A percentile compares a stretch with the other conserved stretches of the same genome.
Conservation (phyloP, 2,797 vertebrate species). For the Nannoperca australis region DNA sequence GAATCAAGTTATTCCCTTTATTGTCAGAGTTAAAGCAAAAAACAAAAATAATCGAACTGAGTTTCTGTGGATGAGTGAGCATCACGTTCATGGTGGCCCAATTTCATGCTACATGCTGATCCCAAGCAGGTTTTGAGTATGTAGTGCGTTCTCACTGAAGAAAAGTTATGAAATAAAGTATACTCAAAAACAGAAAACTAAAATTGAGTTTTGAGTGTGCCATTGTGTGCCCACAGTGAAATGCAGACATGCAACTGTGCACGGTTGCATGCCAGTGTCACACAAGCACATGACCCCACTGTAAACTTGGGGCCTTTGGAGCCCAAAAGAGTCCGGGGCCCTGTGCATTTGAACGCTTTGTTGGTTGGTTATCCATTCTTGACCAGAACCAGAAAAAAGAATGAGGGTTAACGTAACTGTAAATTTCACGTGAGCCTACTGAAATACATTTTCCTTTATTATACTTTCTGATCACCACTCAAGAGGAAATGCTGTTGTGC, state of each 20-base stretch:
- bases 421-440: not conserved
- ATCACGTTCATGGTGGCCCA: not conserved
- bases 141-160: too few species aligned
- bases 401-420: too few species aligned
- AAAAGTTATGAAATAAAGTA: too few species aligned
- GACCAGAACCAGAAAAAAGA: not conserved
- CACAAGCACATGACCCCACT: too few species aligned
- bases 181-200: too few species aligned
- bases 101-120: not conserved
- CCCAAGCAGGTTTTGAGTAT: too few species aligned
- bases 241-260: too few species aligned
- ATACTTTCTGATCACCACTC: not conserved
- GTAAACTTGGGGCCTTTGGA: too few species aligned
- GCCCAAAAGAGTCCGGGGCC: not conserved
- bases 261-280: too few species aligned
- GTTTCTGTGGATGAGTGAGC: not conserved
- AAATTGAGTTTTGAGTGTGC: not conserved
- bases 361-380: not conserved
- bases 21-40: too few species aligned
- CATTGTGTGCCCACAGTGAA: not conserved
- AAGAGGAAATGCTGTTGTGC: not conserved
- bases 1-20: not conserved
- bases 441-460: not conserved
- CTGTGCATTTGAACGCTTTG: not conserved
- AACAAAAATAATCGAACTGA: too few species aligned